Evolutionary conservation across 2,113 vertebrate genomes (phyloP), one percentile per base, ranked within the genome.

Genomic region (Erythrocercus mccallii): DNA sequence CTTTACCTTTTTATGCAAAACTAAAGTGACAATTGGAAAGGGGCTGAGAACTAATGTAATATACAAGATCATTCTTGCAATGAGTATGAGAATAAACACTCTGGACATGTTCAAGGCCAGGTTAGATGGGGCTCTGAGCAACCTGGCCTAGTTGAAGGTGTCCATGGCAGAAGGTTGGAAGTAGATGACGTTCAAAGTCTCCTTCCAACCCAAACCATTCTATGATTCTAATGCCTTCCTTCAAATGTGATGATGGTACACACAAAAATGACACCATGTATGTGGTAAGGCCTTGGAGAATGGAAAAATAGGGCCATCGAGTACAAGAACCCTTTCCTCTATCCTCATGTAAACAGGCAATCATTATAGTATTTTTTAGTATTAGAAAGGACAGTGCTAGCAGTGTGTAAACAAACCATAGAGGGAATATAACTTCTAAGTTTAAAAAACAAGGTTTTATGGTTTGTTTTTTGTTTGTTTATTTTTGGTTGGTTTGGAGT

Each of bases 351-450:
- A 97, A 97, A 96, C 87, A 95, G 85, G 83, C 79, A 92, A 96
- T 84, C 38, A 80, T 88, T 87, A 86, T 65, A 95, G 38, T 64
- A 31, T 38, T 37, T 56, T 90, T 90, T 95, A 80, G 81, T 94
- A 96, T 94, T 91, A 95, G 94, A 92, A 93, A 96, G 96, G 89
- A 97, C 84, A 90, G 86, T 92, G 93, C 91, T 89, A 96, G 96
- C 57, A 94, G 64, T 95, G 82, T 97, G 96, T 94, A 97, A 98
- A 98, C 88, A 97, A 97, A 97, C 88, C 92, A 97, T 78, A 96
- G 95, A 97, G 95, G 97, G 96, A 98, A 97, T 96, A 97, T 96
- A 96, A 96, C 96, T 96, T 97, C 90, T 96, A 97, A 83, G 78
- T 96, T 97, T 97, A 97, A 96, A 98, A 98, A 97, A 96, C 95